Evolutionary conservation across 2,888 invertebrate species (phyloP), one percentile per base, ranked within the genome.

Genomic region (Epinotia nisella): DNA sequence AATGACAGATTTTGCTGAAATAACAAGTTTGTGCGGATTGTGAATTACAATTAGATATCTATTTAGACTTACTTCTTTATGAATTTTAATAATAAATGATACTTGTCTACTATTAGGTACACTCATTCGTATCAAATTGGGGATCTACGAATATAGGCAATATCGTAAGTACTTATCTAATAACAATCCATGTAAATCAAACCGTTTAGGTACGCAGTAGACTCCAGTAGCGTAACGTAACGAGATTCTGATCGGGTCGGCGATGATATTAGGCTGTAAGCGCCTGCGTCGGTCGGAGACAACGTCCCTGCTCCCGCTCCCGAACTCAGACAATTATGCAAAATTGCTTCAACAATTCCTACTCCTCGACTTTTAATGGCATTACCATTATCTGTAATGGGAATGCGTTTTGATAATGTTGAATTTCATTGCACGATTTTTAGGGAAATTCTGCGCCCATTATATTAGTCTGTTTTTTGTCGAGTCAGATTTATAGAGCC

Each of bases 351-450:
- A 89, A 91, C 92, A 84, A 92, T 89, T 93, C 89, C 85, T 87
- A 88, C 85, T 84, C 90, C 90, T 90, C 87, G 86, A 89, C 87
- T 92, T 92, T 93, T 90, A 89, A 86, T 87, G 86, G 80, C 91
- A 92, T 91, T 86, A 90, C 91, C 92, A 88, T 93, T 92, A 92
- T 87, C 84, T 87, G 86, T 90, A 91, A 93, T 92, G 92, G 92
- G 84, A 87, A 87, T 90, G 89, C 88, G 90, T 92, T 92, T 89
- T 92, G 91, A 91, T 92, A 93, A 92, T 90, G 89, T 87, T 80
- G 80, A 89, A 88, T 91, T 90, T 90, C 86, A 91, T 87, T 91
- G 90, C 84, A 84, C 87, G 87, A 88, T 88, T 90, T 88, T 89
- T 87, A 85, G 85, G 86, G 84, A 87, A 86, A 88, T 82, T 83